Evolutionary conservation across 2,113 vertebrate genomes (phyloP).

Genomic region (Probosciger aterrimus): DNA sequence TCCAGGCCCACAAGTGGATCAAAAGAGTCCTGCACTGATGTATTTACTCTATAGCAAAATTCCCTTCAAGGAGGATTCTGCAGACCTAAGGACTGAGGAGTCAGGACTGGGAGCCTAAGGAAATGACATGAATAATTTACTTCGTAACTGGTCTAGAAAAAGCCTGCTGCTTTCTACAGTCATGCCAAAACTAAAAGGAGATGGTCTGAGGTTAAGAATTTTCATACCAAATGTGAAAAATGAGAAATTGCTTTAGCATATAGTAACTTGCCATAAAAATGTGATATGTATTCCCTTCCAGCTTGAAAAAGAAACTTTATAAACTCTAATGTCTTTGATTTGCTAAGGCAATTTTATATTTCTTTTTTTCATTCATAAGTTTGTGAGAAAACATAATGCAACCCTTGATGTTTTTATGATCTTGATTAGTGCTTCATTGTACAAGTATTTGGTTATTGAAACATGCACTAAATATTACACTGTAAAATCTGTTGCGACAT

Average conservation of each 20-base stretch:
- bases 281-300: neutral
- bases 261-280: neutral
- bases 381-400: constrained; percentile 26
- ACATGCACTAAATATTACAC: neutral
- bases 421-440: neutral
- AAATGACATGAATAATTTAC: neutral
- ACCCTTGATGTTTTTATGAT: neutral
- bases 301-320: neutral
- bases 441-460: constrained; percentile 12
- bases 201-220: neutral
- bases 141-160: neutral
- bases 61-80: neutral
- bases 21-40: rapidly evolving
- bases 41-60: neutral
- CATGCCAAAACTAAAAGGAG: neutral
- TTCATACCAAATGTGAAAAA: constrained; percentile 17
- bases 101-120: neutral
- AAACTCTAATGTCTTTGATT: neutral
- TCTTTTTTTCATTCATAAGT: constrained; percentile 31
- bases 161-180: neutral
- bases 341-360: constrained; percentile 8
- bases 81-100: neutral
- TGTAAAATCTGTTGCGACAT: constrained; percentile 20
- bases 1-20: neutral
- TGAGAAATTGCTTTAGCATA: neutral